Evolutionary conservation across 2,113 vertebrate genomes (phyloP), one percentile per base, ranked within the genome.

Genomic region (Delphinapterus leucas): DNA sequence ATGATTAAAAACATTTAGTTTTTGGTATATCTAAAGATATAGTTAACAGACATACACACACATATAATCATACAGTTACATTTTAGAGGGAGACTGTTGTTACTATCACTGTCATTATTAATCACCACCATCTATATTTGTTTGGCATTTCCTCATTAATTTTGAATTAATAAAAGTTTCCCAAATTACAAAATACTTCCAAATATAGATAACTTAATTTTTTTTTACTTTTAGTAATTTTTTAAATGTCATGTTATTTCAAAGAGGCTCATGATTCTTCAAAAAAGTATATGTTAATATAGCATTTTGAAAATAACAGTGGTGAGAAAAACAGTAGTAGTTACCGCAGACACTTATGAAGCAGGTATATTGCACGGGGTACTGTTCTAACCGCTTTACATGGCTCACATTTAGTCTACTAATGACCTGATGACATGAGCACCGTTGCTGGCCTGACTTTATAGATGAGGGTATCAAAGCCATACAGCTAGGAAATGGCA

Each of bases 101-200:
- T 58, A 13, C 17, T 53, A 1, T 77, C 4, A n/a, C 73, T 23
- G n/a, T 33, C 10, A 31, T 89, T 38, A 82, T 73, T 71, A 28
- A 36, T 26, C 5, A 58, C 9, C 77, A n/a, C 13, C 6, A 41
- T 55, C 76, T 77, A 0, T 77, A 49, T 63, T 81, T 60, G 0
- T 71, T 38, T 93, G 61, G 12, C 73, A 94, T 58, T 83, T 65
- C 28, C 21, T 95, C 60, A 33, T 71, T 80, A 68, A 94, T 90
- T 97, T n/a, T 83, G 47, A 88, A 49, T 65, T 88, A 58, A 67
- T 85, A 74, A 74, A 89, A 73, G n/a, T 89, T 49, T 93, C 74
- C 26, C 92, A 74, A 73, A 89, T 84, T 71, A 61, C 5, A 93
- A 68, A 38, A 80, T 80, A 71, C 55, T 77, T 71, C 65, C 15